Percentiles rank a stretch among this genome's conserved stretches.
phyloP scores from a whole-genome alignment of 2,888 invertebrate species.

The Helobdella robusta region DNA sequence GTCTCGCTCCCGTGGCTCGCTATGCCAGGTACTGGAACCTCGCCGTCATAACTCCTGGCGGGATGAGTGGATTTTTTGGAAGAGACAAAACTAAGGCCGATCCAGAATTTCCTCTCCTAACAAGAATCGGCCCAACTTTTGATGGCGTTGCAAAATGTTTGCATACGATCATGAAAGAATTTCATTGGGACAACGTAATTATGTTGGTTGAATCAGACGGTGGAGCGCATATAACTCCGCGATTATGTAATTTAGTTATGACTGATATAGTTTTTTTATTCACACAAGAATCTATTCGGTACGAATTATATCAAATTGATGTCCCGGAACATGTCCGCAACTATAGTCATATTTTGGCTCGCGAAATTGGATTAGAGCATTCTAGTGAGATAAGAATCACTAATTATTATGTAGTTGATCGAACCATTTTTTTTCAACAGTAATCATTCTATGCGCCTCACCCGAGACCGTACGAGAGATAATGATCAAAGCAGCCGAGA shows the following conservation, averaged over 20 bases:
- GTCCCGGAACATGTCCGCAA: conserved; percentile 16
- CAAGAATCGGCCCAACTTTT: conserved; percentile 47
- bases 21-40: conserved; percentile 83
- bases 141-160: conserved; percentile 29
- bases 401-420: too few relatives aligned
- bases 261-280: conserved; percentile 30
- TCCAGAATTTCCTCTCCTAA: conserved; percentile 58
- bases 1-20: conserved; percentile 76
- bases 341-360: conserved; percentile 18
- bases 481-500: conserved; percentile 80
- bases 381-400: conserved; percentile 27
- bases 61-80: conserved; percentile 43
- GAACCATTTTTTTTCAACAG: too few relatives aligned
- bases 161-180: conserved; percentile 5
- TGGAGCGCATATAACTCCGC: conserved; percentile 19
- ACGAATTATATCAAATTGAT: conserved; percentile 24
- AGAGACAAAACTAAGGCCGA: conserved; percentile 35
- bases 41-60: conserved; percentile 66
- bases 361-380: conserved; percentile 31
- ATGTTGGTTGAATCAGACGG: conserved; percentile 27
- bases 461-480: conserved; percentile 79
- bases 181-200: conserved; percentile 24
- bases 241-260: conserved; percentile 33
- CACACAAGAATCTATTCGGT: conserved; percentile 8
- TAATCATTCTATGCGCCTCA: conserved; percentile 86